Percentiles rank a stretch among this genome's conserved stretches.
phyloP scores from a whole-genome alignment of 2,113 vertebrate species.

The Leucoraja erinaceus region DNA sequence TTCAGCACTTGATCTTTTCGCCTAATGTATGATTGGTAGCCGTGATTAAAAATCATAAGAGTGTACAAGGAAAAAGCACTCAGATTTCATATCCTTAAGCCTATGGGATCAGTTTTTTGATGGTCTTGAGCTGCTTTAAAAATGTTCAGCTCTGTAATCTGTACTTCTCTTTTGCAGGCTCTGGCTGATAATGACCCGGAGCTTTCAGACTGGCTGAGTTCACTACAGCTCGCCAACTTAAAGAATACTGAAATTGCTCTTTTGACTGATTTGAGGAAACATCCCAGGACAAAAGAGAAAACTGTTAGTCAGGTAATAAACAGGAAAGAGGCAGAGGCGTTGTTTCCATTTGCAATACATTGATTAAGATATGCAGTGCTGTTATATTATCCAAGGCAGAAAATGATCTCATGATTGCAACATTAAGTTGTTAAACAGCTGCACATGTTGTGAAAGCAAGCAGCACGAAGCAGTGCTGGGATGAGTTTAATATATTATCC shows the following conservation, averaged over 20 bases:
- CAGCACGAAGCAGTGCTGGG: neutral
- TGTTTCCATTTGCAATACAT: too few relatives aligned
- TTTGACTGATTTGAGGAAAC: conserved; percentile 71
- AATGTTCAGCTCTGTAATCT: neutral
- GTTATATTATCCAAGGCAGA: neutral
- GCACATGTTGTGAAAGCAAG: neutral
- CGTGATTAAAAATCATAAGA: neutral
- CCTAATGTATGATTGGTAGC: neutral
- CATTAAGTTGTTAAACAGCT: neutral
- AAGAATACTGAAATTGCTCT: conserved; percentile 85
- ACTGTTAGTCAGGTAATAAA: conserved; percentile 52
- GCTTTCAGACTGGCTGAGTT: conserved; percentile 77
- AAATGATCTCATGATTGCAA: neutral
- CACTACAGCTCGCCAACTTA: conserved; percentile 70
- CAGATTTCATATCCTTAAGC: neutral
- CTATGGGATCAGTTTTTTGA: neutral
- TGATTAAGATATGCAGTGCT: neutral
- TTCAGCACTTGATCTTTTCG: neutral
- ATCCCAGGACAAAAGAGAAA: conserved; percentile 50
- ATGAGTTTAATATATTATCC: neutral
- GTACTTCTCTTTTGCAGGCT: conserved; percentile 45
- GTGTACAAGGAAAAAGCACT: neutral
- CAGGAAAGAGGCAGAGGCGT: neutral
- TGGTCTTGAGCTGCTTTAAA: neutral
- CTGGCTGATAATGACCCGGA: conserved; percentile 68